Conservation (phyloP, 2,888 invertebrate species). For the Harpalus rubripes region DNA sequence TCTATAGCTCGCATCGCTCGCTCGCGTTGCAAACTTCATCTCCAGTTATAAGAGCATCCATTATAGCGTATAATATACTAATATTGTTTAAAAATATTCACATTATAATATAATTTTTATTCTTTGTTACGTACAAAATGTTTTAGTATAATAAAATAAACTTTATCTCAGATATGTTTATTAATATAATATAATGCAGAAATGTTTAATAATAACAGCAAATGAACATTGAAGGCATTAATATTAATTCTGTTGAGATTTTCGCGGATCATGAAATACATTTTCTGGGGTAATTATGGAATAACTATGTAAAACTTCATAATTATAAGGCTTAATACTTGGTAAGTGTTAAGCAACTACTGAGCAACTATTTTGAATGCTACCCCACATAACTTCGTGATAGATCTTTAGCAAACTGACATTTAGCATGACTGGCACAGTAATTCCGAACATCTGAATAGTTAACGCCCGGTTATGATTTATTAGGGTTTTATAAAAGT, state of each 20-base stretch:
- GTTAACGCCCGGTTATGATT: slow-evolving; percentile 17
- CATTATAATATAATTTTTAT: no score
- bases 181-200: not conserved
- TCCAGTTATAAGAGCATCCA: no score
- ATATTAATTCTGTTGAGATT: slow-evolving; percentile 46
- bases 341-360: slow-evolving; percentile 42
- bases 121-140: no score
- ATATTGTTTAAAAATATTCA: no score
- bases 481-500: slow-evolving; percentile 26
- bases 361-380: slow-evolving; percentile 45
- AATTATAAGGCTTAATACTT: slow-evolving; percentile 58
- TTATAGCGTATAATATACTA: no score
- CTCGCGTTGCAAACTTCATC: no score
- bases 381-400: slow-evolving; percentile 43
- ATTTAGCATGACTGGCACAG: slow-evolving; percentile 39
- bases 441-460: slow-evolving; percentile 44
- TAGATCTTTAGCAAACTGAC: slow-evolving; percentile 49
- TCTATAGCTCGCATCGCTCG: no score
- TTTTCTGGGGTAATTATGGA: slow-evolving; percentile 47
- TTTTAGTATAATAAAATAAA: no score
- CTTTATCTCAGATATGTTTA: not conserved
- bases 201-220: not conserved
- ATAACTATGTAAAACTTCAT: slow-evolving; percentile 60
- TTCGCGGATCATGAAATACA: slow-evolving; percentile 22
- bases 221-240: slow-evolving; percentile 36